Evolutionary conservation across 2,888 invertebrate genomes (phyloP), one percentile per base, ranked within the genome.

Genomic region (Notocelia uddmanniana): DNA sequence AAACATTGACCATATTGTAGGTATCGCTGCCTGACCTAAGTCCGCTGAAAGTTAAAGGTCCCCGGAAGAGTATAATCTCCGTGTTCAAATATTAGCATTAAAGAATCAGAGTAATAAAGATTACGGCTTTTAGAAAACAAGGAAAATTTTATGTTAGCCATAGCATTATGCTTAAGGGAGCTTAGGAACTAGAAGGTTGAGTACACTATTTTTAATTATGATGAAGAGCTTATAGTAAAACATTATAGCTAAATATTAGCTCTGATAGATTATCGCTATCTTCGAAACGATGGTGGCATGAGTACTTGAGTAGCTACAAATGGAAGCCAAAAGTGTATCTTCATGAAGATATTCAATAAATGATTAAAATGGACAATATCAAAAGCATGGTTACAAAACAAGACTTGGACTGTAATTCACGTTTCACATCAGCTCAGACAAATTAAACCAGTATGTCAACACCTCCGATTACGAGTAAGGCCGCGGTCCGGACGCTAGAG

Each of bases 51-150:
- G n/a, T n/a, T 23, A 23, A 37, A 26, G 15, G n/a, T 10, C 18
- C 11, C 26, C 26, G 11, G 18, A 31, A 8, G 13, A n/a, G n/a
- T 45, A 41, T 34, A 50, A 63, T 52, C 13, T n/a, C 34, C 19
- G 23, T 15, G 55, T 50, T 37, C 37, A 54, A 23, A 54, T 54
- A 54, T 64, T 19, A 54, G 34, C 34, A 37, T 63, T 19, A 8
- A 34, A n/a, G 34, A 13, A n/a, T 64, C 19, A 37, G 34, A 21
- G 50, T 19, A 52, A 54, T 15, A 18, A 10, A 52, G 5, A 60
- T 41, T 11, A 52, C 10, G 18, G 19, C n/a, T 66, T 23, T 19
- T 9, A 15, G 31, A 19, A 18, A 10, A 34, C 37, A 23, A 34
- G 52, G 9, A 34, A 15, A 15, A 23, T 52, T 2, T 59, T 21